phyloP scores from a whole-genome alignment of 2,797 vertebrate genomes.

The Ctenopoma kingsleyae region DNA sequence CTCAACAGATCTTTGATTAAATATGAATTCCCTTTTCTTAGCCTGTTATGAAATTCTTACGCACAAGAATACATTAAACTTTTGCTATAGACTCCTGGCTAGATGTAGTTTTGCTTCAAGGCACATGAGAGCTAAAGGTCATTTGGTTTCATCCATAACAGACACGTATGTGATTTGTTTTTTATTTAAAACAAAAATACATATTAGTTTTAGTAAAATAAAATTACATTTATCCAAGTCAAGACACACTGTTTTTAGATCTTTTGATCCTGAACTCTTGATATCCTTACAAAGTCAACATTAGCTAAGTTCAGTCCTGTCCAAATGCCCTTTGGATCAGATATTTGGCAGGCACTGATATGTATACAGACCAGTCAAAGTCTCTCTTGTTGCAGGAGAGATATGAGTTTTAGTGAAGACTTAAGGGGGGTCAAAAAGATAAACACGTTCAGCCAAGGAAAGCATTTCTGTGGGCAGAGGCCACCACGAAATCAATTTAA shows the following conservation, averaged over 20 bases:
- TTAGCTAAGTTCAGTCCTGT: slow-evolving; percentile 48
- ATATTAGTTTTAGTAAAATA: not conserved
- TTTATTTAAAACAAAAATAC: not conserved
- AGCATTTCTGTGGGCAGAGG: slow-evolving; percentile 65
- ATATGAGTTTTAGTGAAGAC: slow-evolving; percentile 51
- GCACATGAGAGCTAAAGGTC: not conserved
- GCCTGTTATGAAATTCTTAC: not conserved
- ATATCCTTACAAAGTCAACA: slow-evolving; percentile 46
- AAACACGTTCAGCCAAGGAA: slow-evolving; percentile 53
- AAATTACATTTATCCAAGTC: not conserved
- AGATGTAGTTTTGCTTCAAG: not conserved
- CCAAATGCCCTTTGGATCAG: slow-evolving; percentile 66
- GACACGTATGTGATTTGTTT: not conserved
- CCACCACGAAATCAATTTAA: slow-evolving; percentile 61
- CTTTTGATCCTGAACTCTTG: slow-evolving; percentile 26
- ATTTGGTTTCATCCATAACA: not conserved
- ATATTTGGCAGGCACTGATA: slow-evolving; percentile 47
- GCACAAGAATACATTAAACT: not conserved
- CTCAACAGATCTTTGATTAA: not conserved
- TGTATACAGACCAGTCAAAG: slow-evolving; percentile 71
- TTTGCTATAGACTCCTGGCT: not conserved
- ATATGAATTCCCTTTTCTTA: not conserved
- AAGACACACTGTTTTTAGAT: not conserved
- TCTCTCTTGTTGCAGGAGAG: slow-evolving; percentile 60
- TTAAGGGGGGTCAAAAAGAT: slow-evolving; percentile 44